Evolutionary conservation across 2,797 vertebrate genomes (phyloP), one percentile per base, ranked within the genome.

Genomic region (Acanthornis magna): DNA sequence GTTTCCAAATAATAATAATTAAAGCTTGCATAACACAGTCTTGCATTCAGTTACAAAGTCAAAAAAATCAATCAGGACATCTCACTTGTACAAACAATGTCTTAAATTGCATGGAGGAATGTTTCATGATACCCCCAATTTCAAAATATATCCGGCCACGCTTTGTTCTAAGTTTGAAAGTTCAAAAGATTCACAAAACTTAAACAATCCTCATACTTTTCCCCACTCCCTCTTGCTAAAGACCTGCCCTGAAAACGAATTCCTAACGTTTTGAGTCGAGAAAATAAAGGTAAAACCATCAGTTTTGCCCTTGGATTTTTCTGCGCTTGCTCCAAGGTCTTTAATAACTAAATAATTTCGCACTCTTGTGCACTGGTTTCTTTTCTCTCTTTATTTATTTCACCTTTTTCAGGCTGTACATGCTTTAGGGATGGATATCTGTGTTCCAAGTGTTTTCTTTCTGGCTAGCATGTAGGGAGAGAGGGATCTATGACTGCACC

Each of bases 1-100:
- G 36, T 97, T 95, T 93, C 92, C 92, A 95, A 95, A 83, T 66
- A 88, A 50, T 73, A 95, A 84, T 94, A 92, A 95, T 97, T 95
- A 86, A 53, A 86, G 87, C 79, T 95, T 97, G 93, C 94, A 82
- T 78, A 96, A 95, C 92, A 91, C 42, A 70, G 58, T 32, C 70
- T 86, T 78, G 70, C 76, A 75, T 93, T 92, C 76, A 76, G 68
- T 84, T 92, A 86, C 94, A 87, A 80, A 96, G 87, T 71, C 76
- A 88, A 91, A 88, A 77, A 91, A 92, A 92, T 67, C 89, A 89
- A 89, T 92, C 87, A 86, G 66, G 82, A 26, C 73, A 80, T 80
- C 82, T 94, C 0, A 0, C 79, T 96, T 92, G 87, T 89, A 91
- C 71, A 95, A 96, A 93, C 87, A 95, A 54, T 2, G 12, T 87